These are phyloP conservation scores for Brachionus calyciflorus DNA, from an alignment of 1,140 invertebrate species.

Conservation along the genomic window DNA sequence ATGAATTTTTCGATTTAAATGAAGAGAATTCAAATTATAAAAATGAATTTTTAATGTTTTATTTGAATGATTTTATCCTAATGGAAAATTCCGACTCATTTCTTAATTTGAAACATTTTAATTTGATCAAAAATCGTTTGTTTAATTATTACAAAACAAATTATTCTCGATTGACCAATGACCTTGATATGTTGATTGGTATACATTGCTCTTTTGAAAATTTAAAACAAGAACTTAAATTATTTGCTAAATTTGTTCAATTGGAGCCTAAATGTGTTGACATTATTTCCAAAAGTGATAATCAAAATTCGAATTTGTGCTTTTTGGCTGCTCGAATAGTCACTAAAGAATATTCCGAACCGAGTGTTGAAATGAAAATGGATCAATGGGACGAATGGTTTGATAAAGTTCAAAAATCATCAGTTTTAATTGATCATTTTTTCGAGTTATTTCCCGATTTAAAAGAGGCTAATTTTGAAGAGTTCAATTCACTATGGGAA, in stretches of 20 bases:
- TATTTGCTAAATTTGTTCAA: slow-evolving; percentile 16
- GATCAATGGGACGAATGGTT: slow-evolving; percentile 11
- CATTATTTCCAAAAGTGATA: neutral
- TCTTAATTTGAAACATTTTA: neutral
- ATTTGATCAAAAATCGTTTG: neutral
- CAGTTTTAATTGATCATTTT: neutral
- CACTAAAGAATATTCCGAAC: neutral
- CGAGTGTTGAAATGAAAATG: neutral
- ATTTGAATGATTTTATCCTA: slow-evolving; percentile 15
- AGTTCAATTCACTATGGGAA: slow-evolving; percentile 22
- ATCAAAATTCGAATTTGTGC: neutral
- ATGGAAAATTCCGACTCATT: neutral
- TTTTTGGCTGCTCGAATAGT: slow-evolving; percentile 7
- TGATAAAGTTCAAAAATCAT: slow-evolving; percentile 1
- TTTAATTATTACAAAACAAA: neutral
- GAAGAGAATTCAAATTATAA: neutral
- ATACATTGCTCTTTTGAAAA: slow-evolving; percentile 1
- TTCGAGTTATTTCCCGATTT: neutral
- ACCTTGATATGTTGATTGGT: neutral
- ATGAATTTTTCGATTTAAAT: neutral
- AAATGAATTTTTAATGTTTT: neutral
- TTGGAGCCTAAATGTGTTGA: neutral
- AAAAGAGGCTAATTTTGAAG: neutral
- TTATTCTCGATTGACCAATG: neutral
- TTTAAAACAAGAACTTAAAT: neutral